Evolutionary conservation across 2,113 vertebrate species (phyloP).

Genomic region (Poeciliopsis occidentalis): DNA sequence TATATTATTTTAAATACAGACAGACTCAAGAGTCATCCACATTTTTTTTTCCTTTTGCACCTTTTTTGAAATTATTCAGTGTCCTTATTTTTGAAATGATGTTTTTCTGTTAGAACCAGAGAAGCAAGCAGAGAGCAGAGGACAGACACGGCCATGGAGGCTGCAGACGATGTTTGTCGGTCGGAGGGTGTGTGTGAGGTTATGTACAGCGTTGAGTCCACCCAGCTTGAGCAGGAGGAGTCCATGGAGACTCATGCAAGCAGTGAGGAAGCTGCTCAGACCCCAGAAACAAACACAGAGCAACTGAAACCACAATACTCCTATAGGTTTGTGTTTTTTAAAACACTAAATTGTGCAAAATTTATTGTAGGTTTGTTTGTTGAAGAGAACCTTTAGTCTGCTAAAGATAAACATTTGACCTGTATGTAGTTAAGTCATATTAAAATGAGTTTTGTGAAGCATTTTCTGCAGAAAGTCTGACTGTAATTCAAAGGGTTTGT

Average conservation of each 20-base stretch:
- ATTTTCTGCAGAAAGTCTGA: background rate
- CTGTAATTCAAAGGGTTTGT: background rate
- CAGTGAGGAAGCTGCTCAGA: conserved; percentile 27
- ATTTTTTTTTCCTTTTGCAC: background rate
- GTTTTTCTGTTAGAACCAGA: conserved; percentile 42
- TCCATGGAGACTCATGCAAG: conserved; percentile 71
- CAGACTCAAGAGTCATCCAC: background rate
- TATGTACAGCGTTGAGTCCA: conserved; percentile 7
- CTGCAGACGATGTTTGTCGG: conserved; percentile 53
- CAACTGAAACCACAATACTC: conserved; percentile 73
- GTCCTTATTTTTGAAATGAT: background rate
- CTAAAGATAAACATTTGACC: background rate
- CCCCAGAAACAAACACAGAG: fast-evolving
- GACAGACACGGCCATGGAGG: conserved; percentile 53
- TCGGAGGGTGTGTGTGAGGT: conserved; percentile 63
- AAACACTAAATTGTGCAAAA: background rate
- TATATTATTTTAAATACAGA: no score
- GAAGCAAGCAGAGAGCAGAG: conserved; percentile 11
- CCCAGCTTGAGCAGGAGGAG: conserved; percentile 54
- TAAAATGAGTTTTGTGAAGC: background rate
- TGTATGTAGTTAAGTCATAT: background rate
- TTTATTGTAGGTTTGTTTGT: background rate
- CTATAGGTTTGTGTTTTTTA: conserved; percentile 77
- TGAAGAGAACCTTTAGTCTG: background rate
- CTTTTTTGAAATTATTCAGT: background rate